Evolutionary conservation across 1,140 invertebrate genomes (phyloP).

Genomic region (Aphelinus certus): DNA sequence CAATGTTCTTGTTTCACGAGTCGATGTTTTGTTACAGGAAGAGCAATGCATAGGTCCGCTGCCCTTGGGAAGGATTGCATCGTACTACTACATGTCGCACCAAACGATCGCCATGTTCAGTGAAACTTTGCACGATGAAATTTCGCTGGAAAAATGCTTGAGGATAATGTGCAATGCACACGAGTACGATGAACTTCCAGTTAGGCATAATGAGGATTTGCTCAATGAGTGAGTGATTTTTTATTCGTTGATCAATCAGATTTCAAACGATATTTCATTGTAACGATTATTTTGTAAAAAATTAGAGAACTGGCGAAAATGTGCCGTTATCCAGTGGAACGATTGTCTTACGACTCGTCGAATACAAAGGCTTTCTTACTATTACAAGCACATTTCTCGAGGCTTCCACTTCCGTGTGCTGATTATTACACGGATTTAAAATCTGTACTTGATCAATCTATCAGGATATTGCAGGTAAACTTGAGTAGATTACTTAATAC

Average conservation of each 20-base stretch:
- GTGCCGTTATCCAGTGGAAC: conserved; percentile 79
- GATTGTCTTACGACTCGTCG: conserved; percentile 83
- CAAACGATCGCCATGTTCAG: conserved; percentile 88
- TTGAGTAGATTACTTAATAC: not conserved
- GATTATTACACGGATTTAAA: conserved; percentile 98
- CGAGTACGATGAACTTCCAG: conserved; percentile 95
- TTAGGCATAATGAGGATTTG: conserved; percentile 97
- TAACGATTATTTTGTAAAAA: conserved; percentile 17
- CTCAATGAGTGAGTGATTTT: conserved; percentile 80
- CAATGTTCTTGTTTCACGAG: not conserved
- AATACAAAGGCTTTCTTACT: conserved; percentile 95
- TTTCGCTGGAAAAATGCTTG: conserved; percentile 80
- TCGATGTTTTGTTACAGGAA: conserved; percentile 66
- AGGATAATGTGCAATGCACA: conserved; percentile 83
- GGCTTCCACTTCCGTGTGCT: conserved; percentile 82
- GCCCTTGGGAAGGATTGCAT: conserved; percentile 91
- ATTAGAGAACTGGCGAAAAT: conserved; percentile 82
- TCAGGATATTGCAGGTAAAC: conserved; percentile 90
- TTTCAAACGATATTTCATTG: not conserved
- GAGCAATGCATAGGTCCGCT: conserved; percentile 78
- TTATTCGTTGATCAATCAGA: conserved; percentile 27
- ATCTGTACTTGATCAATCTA: conserved; percentile 94
- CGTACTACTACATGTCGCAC: conserved; percentile 97
- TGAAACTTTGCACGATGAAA: conserved; percentile 72
- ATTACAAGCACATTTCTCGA: conserved; percentile 92